phyloP scores from a whole-genome alignment of 2,113 vertebrate genomes.

The Ellobius talpinus region DNA sequence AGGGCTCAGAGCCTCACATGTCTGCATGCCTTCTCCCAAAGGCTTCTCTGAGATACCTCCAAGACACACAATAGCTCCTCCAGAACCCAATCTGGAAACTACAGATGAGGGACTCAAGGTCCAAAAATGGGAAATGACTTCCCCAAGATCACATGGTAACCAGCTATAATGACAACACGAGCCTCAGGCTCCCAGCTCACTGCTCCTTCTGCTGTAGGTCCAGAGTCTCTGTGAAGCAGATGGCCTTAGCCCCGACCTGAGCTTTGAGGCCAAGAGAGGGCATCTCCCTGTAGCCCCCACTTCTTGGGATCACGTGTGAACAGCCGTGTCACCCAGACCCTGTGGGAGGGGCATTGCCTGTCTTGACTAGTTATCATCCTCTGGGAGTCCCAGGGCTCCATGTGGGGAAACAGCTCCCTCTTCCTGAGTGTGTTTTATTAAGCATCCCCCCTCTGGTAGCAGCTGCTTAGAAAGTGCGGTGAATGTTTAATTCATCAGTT shows the following conservation, averaged over 20 bases:
- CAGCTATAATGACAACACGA: too few relatives aligned
- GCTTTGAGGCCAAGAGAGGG: not conserved
- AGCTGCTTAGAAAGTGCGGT: constrained; percentile 72
- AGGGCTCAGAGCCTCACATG: not conserved
- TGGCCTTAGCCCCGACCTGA: not conserved
- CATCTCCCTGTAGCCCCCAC: not conserved
- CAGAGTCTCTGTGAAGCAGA: not conserved
- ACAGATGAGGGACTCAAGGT: not conserved
- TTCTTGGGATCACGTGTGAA: not conserved
- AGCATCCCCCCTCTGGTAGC: constrained; percentile 75
- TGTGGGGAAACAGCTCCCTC: constrained; percentile 56
- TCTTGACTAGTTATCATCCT: constrained; percentile 73
- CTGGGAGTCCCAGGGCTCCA: constrained; percentile 33
- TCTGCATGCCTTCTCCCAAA: not conserved
- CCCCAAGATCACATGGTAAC: not conserved
- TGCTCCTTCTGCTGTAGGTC: not conserved
- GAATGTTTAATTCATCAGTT: constrained; percentile 84
- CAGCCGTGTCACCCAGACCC: not conserved
- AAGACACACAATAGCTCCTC: not conserved
- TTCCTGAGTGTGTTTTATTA: constrained; percentile 70
- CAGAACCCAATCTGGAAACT: not conserved
- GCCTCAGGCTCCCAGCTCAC: not conserved
- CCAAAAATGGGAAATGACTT: not conserved
- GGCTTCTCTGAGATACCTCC: not conserved
- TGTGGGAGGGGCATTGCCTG: not conserved